These are phyloP conservation scores for Drosophila villosipedis DNA, from an alignment of 2,888 invertebrate genomes.

Conservation along the genomic window DNA sequence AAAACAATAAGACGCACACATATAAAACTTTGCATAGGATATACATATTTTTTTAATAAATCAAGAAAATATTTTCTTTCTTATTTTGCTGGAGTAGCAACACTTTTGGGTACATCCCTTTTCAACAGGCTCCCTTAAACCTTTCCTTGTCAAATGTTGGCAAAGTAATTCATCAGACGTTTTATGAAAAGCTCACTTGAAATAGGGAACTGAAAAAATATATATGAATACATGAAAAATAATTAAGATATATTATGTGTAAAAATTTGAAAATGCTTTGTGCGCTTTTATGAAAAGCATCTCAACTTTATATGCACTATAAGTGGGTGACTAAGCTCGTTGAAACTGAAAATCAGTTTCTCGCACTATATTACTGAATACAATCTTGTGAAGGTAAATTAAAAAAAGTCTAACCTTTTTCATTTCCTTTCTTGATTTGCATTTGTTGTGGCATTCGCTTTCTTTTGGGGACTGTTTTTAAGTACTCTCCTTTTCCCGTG, in stretches of 20 bases:
- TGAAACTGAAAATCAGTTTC: neutral
- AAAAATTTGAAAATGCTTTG: conserved; percentile 30
- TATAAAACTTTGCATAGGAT: conserved; percentile 31
- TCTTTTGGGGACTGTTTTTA: conserved; percentile 14
- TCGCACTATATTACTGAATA: neutral
- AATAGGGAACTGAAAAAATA: neutral
- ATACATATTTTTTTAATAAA: conserved; percentile 49
- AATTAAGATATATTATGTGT: conserved; percentile 15
- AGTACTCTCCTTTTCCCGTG: conserved; percentile 36
- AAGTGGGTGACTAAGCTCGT: no score
- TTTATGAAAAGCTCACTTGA: conserved; percentile 17
- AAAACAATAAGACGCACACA: conserved; percentile 69
- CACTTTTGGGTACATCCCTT: conserved; percentile 43
- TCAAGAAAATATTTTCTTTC: conserved; percentile 47
- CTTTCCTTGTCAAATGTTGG: conserved; percentile 24
- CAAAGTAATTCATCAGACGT: conserved; percentile 69
- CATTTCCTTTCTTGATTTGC: conserved; percentile 5
- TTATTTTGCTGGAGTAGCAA: conserved; percentile 23
- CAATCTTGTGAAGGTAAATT: neutral
- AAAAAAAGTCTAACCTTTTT: neutral
- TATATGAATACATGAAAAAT: conserved; percentile 2
- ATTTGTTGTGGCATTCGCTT: conserved; percentile 8
- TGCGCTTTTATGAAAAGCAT: conserved; percentile 1
- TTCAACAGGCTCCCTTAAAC: conserved; percentile 36
- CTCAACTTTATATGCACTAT: neutral